Evolutionary conservation across 2,888 invertebrate genomes (phyloP).

Genomic region (Chydorus sphaericus): DNA sequence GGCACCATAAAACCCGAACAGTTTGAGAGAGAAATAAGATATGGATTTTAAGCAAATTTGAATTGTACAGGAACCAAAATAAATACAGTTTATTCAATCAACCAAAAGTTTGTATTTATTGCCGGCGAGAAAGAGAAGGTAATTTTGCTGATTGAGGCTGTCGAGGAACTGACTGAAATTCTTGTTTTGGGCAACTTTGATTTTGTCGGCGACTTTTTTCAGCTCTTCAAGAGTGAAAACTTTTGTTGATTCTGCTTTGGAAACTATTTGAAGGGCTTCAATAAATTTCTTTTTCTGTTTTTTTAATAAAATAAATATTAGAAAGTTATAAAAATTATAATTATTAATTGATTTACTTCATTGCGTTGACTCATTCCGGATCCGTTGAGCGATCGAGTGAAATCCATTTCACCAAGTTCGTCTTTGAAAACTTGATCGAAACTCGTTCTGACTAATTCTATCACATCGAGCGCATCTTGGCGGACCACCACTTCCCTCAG

Average conservation of each 20-base stretch:
- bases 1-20: slow-evolving; percentile 89
- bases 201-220: slow-evolving; percentile 49
- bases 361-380: slow-evolving; percentile 54
- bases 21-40: slow-evolving; percentile 64
- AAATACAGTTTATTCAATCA: slow-evolving; percentile 25
- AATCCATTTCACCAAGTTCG: slow-evolving; percentile 48
- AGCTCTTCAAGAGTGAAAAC: slow-evolving; percentile 62
- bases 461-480: slow-evolving; percentile 67
- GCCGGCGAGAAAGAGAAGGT: slow-evolving; percentile 63
- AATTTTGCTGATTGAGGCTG: slow-evolving; percentile 69
- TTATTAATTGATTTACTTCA: slow-evolving; percentile 39
- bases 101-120: slow-evolving; percentile 53
- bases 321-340: not conserved
- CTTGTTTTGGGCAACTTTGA: slow-evolving; percentile 37
- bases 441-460: slow-evolving; percentile 68
- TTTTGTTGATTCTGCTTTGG: slow-evolving; percentile 48
- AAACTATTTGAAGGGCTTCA: slow-evolving; percentile 45
- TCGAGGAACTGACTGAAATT: slow-evolving; percentile 50
- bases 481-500: slow-evolving; percentile 62
- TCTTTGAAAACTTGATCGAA: slow-evolving; percentile 60
- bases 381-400: slow-evolving; percentile 47
- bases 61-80: too few species aligned
- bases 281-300: slow-evolving; percentile 56
- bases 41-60: slow-evolving; percentile 18
- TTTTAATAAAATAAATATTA: slow-evolving; percentile 18